These are phyloP conservation scores for Carabus problematicus DNA, from an alignment of 2,888 invertebrate species.

Conservation along the genomic window DNA sequence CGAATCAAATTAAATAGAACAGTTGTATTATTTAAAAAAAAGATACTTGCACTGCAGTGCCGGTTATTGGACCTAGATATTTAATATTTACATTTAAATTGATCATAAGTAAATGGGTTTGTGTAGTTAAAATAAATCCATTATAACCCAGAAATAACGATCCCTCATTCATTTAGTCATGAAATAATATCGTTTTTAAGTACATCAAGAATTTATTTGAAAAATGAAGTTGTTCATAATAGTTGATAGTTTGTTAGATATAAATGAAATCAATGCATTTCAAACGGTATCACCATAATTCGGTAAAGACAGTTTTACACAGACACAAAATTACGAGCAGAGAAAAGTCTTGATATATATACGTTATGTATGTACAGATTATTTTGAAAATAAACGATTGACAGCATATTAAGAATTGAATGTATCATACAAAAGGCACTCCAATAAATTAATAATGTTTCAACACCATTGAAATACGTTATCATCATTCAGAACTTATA, in stretches of 20 bases:
- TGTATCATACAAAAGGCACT: slow-evolving; percentile 50
- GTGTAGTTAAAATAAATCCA: too few species aligned
- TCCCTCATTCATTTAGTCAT: slow-evolving; percentile 35
- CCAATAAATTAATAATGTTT: slow-evolving; percentile 51
- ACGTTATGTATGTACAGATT: slow-evolving; percentile 9
- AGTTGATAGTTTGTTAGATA: slow-evolving; percentile 37
- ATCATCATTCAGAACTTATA: too few species aligned
- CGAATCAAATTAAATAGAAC: too few species aligned
- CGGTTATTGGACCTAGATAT: too few species aligned
- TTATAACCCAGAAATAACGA: too few species aligned
- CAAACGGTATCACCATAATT: slow-evolving; percentile 28
- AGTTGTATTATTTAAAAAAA: too few species aligned
- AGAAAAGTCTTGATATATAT: slow-evolving; percentile 21
- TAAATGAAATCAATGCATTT: slow-evolving; percentile 24
- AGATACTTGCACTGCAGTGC: too few species aligned
- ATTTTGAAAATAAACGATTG: slow-evolving; percentile 16
- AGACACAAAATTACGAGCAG: slow-evolving; percentile 26
- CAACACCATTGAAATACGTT: slow-evolving; percentile 21
- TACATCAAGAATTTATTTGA: slow-evolving; percentile 42
- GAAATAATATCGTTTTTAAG: slow-evolving; percentile 32
- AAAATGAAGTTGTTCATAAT: slow-evolving; percentile 40
- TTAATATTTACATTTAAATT: too few species aligned
- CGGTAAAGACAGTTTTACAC: slow-evolving; percentile 31
- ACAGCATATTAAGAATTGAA: slow-evolving; percentile 30
- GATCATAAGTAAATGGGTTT: too few species aligned